phyloP scores from a whole-genome alignment of 2,888 invertebrate genomes.

The Chymomyza procnemis region DNA sequence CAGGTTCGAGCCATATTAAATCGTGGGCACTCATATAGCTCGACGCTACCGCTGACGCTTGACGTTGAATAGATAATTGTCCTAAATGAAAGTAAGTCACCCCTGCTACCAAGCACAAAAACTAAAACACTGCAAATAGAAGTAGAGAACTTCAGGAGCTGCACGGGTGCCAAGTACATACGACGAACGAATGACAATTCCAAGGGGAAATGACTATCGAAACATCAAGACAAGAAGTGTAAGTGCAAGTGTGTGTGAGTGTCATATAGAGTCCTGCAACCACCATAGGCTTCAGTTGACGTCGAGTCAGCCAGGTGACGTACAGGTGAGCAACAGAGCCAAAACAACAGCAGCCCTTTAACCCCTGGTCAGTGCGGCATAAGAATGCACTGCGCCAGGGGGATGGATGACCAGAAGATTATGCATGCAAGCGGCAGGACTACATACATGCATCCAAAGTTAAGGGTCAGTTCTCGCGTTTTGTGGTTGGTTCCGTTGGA shows the following conservation, averaged over 20 bases:
- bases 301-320: constrained; percentile 38
- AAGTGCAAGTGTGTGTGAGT: constrained; percentile 6
- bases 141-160: constrained; percentile 1
- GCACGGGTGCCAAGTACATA: constrained; percentile 50
- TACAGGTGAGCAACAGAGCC: constrained; percentile 22
- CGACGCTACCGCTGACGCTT: constrained; percentile 38
- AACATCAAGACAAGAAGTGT: constrained; percentile 30
- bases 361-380: constrained; percentile 10
- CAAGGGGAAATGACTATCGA: constrained; percentile 68
- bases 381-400: constrained; percentile 10
- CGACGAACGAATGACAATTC: constrained; percentile 49
- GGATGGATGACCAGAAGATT: constrained; percentile 65
- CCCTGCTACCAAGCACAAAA: constrained; percentile 8
- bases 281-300: constrained; percentile 51
- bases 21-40: constrained; percentile 71
- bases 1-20: constrained; percentile 38
- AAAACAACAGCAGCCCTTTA: constrained; percentile 12
- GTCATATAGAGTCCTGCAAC: constrained; percentile 10
- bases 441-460: constrained; percentile 24
- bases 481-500: constrained; percentile 65
- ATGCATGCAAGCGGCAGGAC: constrained; percentile 57
- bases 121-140: constrained; percentile 12
- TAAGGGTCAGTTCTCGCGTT: constrained; percentile 27
- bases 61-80: constrained; percentile 75
- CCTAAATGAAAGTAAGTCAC: constrained; percentile 65